These are phyloP conservation scores for Carettochelys insculpta DNA, from an alignment of 2,113 vertebrate genomes.

Conservation along the genomic window DNA sequence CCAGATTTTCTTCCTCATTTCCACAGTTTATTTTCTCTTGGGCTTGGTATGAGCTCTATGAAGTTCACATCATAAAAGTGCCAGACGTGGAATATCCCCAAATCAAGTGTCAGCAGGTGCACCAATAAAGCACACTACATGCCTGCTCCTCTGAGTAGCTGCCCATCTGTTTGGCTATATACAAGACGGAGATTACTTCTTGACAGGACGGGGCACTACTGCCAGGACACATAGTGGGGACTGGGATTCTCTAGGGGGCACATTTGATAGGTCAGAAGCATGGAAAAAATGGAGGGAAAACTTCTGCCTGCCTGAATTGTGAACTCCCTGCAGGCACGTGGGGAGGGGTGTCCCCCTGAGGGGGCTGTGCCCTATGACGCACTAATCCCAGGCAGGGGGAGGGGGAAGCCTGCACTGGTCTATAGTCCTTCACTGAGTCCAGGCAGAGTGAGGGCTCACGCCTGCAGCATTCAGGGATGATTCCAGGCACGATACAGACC, in stretches of 20 bases:
- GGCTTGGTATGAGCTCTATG: neutral
- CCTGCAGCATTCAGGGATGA: neutral
- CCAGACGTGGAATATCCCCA: slow-evolving; percentile 31
- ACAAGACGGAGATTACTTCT: slow-evolving; percentile 25
- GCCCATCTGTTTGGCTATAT: slow-evolving; percentile 57
- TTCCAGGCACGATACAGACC: neutral
- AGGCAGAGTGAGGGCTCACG: neutral
- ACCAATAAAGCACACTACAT: neutral
- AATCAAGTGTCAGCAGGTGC: slow-evolving; percentile 55
- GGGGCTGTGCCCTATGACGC: neutral
- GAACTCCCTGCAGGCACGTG: neutral
- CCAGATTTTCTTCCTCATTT: slow-evolving; percentile 21
- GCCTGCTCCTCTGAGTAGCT: slow-evolving; percentile 26
- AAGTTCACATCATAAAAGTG: neutral
- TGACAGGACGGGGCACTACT: slow-evolving; percentile 40
- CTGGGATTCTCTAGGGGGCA: slow-evolving; percentile 2
- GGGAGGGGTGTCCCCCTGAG: neutral
- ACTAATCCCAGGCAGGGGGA: neutral
- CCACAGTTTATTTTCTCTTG: slow-evolving; percentile 1
- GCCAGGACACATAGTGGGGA: neutral
- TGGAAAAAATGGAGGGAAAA: slow-evolving; percentile 15
- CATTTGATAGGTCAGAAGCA: neutral
- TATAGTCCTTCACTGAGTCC: neutral
- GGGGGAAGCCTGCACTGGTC: neutral
- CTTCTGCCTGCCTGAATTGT: fast-evolving